These are phyloP conservation scores for Sphaerolaimus hirsutus DNA, from an alignment of 2,888 invertebrate species.

Conservation along the genomic window DNA sequence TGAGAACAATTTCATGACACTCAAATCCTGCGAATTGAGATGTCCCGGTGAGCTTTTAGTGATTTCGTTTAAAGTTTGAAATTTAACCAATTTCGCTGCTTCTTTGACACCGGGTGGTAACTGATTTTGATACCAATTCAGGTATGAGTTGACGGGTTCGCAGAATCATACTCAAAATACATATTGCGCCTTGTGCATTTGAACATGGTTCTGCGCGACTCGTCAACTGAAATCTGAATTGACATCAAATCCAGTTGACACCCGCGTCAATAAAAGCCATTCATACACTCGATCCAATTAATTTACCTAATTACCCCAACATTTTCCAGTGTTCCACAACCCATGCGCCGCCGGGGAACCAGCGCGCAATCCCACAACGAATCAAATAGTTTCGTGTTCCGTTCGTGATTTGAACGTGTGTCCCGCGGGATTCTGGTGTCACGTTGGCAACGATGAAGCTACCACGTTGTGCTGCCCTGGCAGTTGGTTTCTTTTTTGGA, in stretches of 20 bases:
- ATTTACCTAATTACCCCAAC: neutral
- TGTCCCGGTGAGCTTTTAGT: constrained; percentile 8
- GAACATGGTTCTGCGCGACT: too few relatives aligned
- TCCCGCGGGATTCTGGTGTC: constrained; percentile 6
- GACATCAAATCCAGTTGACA: neutral
- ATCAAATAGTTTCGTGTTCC: constrained; percentile 2
- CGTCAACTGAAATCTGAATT: too few relatives aligned
- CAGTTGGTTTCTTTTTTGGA: neutral
- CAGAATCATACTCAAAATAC: too few relatives aligned
- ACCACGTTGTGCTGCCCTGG: constrained; percentile 22
- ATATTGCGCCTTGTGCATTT: too few relatives aligned
- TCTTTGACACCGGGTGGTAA: too few relatives aligned
- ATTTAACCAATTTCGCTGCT: too few relatives aligned
- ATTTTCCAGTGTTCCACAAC: constrained; percentile 7
- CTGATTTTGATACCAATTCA: too few relatives aligned
- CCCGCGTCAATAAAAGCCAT: too few relatives aligned
- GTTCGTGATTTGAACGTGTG: constrained; percentile 3
- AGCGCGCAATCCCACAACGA: neutral
- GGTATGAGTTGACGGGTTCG: too few relatives aligned
- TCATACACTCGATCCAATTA: neutral
- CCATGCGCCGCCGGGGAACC: constrained; percentile 6
- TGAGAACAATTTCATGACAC: constrained; percentile 9
- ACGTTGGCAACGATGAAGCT: constrained; percentile 6
- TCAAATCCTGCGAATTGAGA: constrained; percentile 6
- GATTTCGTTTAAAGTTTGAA: too few relatives aligned